Base-by-base conservation (phyloP, 2,113 vertebrate genomes). In the Phalacrocorax pelagicus region DNA sequence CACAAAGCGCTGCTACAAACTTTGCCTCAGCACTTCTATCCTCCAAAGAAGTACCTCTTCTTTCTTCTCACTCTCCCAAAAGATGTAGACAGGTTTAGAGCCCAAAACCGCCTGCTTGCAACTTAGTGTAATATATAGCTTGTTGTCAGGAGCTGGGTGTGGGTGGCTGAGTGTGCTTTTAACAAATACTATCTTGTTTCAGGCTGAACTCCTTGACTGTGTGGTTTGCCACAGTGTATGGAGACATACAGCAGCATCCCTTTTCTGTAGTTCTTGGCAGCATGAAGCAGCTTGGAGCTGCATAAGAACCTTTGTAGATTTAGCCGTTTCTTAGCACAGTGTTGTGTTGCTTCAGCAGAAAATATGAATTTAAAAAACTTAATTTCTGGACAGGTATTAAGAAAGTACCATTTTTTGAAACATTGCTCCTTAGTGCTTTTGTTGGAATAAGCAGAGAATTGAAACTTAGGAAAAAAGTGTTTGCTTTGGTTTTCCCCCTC, bases 191-290 rank as follows among this genome's bases (percentile, higher is more conserved):
- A 0, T 11, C 19, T n/a, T 59, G 6, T 29, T 94, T 70, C 15
- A 79, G 26, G 24, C 38, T 44, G 7, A 78, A 5, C 40, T 74
- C 12, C 40, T 55, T 72, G 16, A 27, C 70, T 0, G 0, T 69
- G 12, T 42, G 52, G 11, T 86, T 94, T 79, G 21, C 47, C 10
- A n/a, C 9, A 46, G 29, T 1, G 0, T 14, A 26, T 32, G 44
- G 66, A 55, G 58, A 38, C 26, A 21, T 51, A 38, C 38, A 38
- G 38, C 23, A 12, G 15, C 0, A 0, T 12, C 59, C 24, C 11
- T 81, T 73, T 66, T 16, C 18, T 29, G 15, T 44, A 20, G 8
- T 29, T 83, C 18, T 49, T 4, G 3, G 49, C 27, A 70, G 6
- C 13, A 6, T 29, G 30, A 54, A 59, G 54, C 47, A 86, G 22